Percentiles rank a stretch among this genome's conserved stretches.
Conservation (phyloP, 1,140 invertebrate species). For the Reticulitermes speratus region DNA sequence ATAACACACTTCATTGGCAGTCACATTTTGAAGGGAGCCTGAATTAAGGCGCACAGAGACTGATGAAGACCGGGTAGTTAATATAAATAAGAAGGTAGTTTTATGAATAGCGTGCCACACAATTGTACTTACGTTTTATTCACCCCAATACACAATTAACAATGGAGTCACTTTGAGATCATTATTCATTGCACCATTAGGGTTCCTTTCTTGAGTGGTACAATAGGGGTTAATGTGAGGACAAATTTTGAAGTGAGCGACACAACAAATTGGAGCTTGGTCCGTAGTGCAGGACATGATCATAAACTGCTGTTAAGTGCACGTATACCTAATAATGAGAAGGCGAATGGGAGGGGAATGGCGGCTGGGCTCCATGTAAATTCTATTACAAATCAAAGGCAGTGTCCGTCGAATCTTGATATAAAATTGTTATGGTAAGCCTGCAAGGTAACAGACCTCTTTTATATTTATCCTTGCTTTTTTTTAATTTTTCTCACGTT, state of each 20-base stretch:
- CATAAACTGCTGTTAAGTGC: too few relatives aligned
- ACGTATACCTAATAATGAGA: neutral
- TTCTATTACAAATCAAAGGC: neutral
- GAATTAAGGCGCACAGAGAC: too few relatives aligned
- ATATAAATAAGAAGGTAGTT: neutral
- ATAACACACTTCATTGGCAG: neutral
- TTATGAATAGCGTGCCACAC: neutral
- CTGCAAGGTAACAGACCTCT: too few relatives aligned
- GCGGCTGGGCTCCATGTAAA: too few relatives aligned
- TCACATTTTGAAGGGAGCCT: neutral
- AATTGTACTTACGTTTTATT: neutral
- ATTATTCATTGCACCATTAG: neutral
- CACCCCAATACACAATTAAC: neutral
- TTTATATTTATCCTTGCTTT: too few relatives aligned
- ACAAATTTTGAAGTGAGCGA: neutral
- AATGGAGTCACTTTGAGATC: neutral
- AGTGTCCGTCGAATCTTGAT: neutral
- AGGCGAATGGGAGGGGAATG: neutral
- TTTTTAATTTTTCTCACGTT: too few relatives aligned
- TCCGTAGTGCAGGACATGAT: neutral
- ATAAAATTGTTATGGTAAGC: too few relatives aligned
- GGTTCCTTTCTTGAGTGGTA: neutral
- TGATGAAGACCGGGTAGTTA: neutral
- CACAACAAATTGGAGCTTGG: too few relatives aligned
- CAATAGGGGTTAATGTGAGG: conserved; percentile 5